These are phyloP conservation scores for Siphamia tubifer DNA, from an alignment of 2,113 vertebrate genomes.

Conservation along the genomic window DNA sequence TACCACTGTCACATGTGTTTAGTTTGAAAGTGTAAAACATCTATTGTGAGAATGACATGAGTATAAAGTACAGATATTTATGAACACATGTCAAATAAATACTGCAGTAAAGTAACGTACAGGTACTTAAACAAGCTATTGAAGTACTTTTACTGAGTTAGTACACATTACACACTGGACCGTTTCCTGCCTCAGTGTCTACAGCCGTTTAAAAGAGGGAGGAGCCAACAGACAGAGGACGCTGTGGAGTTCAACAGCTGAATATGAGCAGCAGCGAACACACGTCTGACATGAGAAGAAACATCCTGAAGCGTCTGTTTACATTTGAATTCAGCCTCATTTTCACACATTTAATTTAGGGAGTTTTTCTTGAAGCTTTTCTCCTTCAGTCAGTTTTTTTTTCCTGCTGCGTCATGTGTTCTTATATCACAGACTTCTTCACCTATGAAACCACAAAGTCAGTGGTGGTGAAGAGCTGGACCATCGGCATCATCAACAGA, in stretches of 20 bases:
- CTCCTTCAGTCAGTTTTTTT: neutral
- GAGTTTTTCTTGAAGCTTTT: neutral
- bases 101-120: too few relatives aligned
- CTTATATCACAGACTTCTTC: conserved; percentile 87
- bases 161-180: too few relatives aligned
- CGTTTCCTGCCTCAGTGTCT: neutral
- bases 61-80: too few relatives aligned
- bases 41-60: too few relatives aligned
- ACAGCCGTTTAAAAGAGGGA: neutral
- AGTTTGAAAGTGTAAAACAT: too few relatives aligned
- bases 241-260: neutral
- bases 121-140: too few relatives aligned
- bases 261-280: too few relatives aligned
- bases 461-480: conserved; percentile 96
- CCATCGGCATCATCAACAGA: conserved; percentile 91
- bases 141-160: too few relatives aligned
- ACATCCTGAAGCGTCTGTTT: too few relatives aligned
- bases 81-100: too few relatives aligned
- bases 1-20: too few relatives aligned
- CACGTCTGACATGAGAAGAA: neutral
- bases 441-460: conserved; percentile 95
- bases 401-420: conserved; percentile 75
- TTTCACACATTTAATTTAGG: neutral
- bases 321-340: too few relatives aligned
- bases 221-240: neutral